A percentile compares a stretch with the other conserved stretches of the same genome.
These are phyloP conservation scores for Trissolcus japonicus DNA, from an alignment of 2,888 invertebrate genomes.

Conservation along the genomic window DNA sequence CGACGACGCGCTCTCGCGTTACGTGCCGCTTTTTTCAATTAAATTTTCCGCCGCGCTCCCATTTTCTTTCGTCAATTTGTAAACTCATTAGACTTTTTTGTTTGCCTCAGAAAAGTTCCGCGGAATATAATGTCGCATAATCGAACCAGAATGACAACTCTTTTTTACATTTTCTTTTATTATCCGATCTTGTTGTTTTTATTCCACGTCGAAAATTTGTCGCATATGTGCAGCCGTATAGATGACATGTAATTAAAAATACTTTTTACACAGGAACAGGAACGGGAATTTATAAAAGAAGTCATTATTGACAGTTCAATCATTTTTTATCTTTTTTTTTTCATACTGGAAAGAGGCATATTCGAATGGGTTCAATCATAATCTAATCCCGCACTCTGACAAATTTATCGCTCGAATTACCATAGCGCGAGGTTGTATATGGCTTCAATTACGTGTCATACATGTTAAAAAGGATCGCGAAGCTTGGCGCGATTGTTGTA, in stretches of 20 bases:
- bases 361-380: slow-evolving; percentile 49
- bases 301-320: slow-evolving; percentile 28
- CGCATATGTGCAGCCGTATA: too few species aligned
- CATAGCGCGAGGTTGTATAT: slow-evolving; percentile 47
- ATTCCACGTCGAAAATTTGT: too few species aligned
- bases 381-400: slow-evolving; percentile 46
- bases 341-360: slow-evolving; percentile 12
- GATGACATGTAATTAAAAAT: too few species aligned
- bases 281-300: neutral
- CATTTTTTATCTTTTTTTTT: slow-evolving; percentile 15
- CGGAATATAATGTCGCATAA: slow-evolving; percentile 42
- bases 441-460: slow-evolving; percentile 51
- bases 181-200: neutral
- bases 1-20: slow-evolving; percentile 45
- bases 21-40: slow-evolving; percentile 55
- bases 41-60: slow-evolving; percentile 42
- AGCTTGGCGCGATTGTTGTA: slow-evolving; percentile 42
- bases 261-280: neutral
- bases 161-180: slow-evolving; percentile 4
- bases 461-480: slow-evolving; percentile 44
- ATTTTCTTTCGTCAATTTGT: slow-evolving; percentile 44
- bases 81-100: slow-evolving; percentile 55
- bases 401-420: slow-evolving; percentile 52
- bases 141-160: slow-evolving; percentile 31
- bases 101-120: slow-evolving; percentile 38